Percentiles rank a stretch among this genome's conserved stretches.
These are phyloP conservation scores for Campoplex nolae DNA, from an alignment of 2,888 invertebrate genomes.

Conservation along the genomic window DNA sequence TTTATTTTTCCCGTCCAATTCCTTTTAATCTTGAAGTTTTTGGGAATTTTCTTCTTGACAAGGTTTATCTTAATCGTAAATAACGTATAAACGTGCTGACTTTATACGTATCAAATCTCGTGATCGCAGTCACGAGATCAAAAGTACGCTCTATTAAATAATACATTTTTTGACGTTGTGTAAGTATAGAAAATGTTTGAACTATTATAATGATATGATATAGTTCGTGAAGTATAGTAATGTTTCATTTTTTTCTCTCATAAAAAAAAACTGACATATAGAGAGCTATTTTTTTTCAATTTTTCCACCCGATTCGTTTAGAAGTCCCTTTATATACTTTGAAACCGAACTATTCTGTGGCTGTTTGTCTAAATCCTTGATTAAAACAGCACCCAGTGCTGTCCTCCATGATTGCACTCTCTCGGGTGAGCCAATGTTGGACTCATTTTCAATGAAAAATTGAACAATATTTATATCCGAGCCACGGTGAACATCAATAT, in stretches of 20 bases:
- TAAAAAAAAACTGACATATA: not conserved
- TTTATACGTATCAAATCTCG: not conserved
- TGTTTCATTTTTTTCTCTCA: not conserved
- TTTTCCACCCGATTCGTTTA: not conserved
- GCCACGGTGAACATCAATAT: slow-evolving; percentile 12
- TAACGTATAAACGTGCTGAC: not conserved
- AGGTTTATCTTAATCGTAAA: not conserved
- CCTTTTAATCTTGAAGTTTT: not conserved
- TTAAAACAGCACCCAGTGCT: slow-evolving; percentile 9
- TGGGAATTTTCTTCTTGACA: not conserved
- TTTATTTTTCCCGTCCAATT: slow-evolving; percentile 6
- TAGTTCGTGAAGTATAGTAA: not conserved
- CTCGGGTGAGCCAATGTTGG: not conserved
- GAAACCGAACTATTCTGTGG: not conserved
- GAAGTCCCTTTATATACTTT: slow-evolving; percentile 14
- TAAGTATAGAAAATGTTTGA: not conserved
- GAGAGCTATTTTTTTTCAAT: not conserved
- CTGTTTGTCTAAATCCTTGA: not conserved
- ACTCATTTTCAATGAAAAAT: slow-evolving; percentile 5
- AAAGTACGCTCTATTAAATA: not conserved
- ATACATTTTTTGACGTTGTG: not conserved
- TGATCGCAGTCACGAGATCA: not conserved
- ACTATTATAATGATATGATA: not conserved
- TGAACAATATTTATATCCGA: not conserved
- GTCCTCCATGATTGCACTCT: slow-evolving; percentile 4